These are phyloP conservation scores for Dryocosmus kuriphilus DNA, from an alignment of 2,888 invertebrate genomes.

Conservation along the genomic window DNA sequence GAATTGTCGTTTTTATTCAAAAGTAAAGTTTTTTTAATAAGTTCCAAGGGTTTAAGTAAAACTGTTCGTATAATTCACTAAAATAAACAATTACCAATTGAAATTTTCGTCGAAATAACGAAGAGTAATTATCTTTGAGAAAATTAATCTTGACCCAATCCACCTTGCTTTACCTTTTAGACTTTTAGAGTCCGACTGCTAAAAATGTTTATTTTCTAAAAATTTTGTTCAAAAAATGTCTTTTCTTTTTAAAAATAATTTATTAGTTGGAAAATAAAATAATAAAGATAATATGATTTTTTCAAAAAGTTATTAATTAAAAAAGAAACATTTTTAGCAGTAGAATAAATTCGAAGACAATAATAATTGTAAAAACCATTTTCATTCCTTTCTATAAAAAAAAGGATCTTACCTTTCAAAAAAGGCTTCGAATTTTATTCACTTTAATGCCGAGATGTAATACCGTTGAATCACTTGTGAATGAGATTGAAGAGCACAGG, in stretches of 20 bases:
- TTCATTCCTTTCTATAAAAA: background rate
- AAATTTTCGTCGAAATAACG: background rate
- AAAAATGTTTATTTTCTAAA: background rate
- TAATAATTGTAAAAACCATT: background rate
- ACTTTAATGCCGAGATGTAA: background rate
- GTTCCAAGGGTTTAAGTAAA: background rate
- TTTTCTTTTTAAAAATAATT: background rate
- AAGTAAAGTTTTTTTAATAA: background rate
- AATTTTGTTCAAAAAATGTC: background rate
- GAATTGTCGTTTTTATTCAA: background rate
- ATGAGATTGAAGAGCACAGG: conserved; percentile 29
- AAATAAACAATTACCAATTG: background rate
- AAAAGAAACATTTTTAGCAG: conserved; percentile 4
- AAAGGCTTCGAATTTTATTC: background rate
- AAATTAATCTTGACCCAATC: background rate
- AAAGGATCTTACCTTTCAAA: background rate
- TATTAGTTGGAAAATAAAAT: background rate
- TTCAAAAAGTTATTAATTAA: background rate
- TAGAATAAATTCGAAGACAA: background rate
- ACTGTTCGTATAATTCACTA: background rate
- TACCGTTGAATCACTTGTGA: conserved; percentile 17
- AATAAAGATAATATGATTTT: background rate
- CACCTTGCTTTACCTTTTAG: conserved; percentile 7
- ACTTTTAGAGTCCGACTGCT: background rate
- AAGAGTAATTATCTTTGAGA: background rate